These are phyloP conservation scores for Lanius ludovicianus DNA, from an alignment of 2,113 vertebrate species.

Conservation along the genomic window DNA sequence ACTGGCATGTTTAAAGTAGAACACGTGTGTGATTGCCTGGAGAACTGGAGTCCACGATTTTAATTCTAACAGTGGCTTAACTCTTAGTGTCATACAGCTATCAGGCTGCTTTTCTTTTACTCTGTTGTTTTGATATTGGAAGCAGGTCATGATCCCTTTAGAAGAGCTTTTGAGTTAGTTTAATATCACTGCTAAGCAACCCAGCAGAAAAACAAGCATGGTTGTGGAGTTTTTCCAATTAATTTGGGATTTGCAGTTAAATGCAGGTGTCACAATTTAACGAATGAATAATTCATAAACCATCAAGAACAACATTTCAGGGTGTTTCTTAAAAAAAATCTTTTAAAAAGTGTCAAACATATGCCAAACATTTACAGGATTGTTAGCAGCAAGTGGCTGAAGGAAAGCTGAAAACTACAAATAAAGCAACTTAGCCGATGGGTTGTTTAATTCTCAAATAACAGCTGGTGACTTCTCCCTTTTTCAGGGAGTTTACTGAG, in stretches of 20 bases:
- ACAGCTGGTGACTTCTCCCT: not conserved
- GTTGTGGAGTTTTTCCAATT: slow-evolving; percentile 12
- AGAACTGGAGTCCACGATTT: not conserved
- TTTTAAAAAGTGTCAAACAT: not conserved
- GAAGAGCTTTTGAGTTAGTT: slow-evolving; percentile 15
- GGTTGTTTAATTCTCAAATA: not conserved
- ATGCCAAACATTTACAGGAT: not conserved
- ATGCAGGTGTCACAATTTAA: slow-evolving; percentile 13
- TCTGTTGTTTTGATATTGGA: not conserved
- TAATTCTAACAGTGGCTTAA: slow-evolving; percentile 22
- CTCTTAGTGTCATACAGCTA: not conserved
- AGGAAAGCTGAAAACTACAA: not conserved
- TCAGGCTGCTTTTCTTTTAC: slow-evolving; percentile 31
- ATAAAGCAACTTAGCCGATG: not conserved
- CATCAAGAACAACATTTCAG: not conserved
- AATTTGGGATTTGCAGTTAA: slow-evolving; percentile 49
- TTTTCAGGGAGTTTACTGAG: not conserved
- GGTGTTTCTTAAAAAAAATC: not conserved
- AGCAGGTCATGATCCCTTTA: slow-evolving; percentile 5
- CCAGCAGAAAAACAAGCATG: not conserved
- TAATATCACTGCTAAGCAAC: not conserved
- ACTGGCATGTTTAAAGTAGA: not conserved
- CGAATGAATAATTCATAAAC: not conserved
- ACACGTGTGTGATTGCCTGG: not conserved
- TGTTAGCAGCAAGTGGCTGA: not conserved